Base-by-base conservation (phyloP, 2,888 invertebrate genomes). In the Morpho helenor region DNA sequence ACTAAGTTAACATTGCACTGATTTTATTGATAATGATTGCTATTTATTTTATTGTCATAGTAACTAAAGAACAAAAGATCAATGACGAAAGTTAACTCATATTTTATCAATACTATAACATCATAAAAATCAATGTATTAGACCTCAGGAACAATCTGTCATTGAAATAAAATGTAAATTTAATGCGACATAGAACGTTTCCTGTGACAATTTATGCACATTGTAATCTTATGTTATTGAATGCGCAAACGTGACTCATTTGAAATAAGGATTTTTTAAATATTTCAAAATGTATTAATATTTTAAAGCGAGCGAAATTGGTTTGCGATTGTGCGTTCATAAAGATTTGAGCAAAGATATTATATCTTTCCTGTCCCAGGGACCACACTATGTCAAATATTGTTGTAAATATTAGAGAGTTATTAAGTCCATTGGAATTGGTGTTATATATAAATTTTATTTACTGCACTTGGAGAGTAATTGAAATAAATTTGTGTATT, bases 361-460 rank as follows among this genome's bases (percentile, higher is more conserved):
- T 53, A 49, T 52, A 53, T 56, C 52, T 52, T 55, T 52, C 54
- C 45, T 61, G 66, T 70, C 70, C 57, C 68, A 67, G 70, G 70
- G 70, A 67, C 70, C 69, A 69, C 61, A 57, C 68, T 71, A 69
- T 68, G 68, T 76, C 73, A 69, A 76, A 72, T 42, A 44, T 55
- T 71, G 69, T 73, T 87, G 87, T 86, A 85, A 79, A 86, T 87
- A 82, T 77, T 77, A 80, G 74, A 80, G 73, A 75, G 77, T 76
- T 74, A 80, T 74, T 76, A 77, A 84, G 83, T 84, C 83, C 83
- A 79, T 80, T 61, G 55, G 71, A 66, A 69, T 75, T 70, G 68
- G 73, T 68, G 61, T 65, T 66, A 68, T 65, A 66, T 65, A 55
- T 75, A 73, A 79, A 76, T 79, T 76, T 79, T 80, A 80, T 84